A percentile compares a stretch with the other conserved stretches of the same genome.
phyloP scores from a whole-genome alignment of 2,113 vertebrate species.

The Calypte anna region DNA sequence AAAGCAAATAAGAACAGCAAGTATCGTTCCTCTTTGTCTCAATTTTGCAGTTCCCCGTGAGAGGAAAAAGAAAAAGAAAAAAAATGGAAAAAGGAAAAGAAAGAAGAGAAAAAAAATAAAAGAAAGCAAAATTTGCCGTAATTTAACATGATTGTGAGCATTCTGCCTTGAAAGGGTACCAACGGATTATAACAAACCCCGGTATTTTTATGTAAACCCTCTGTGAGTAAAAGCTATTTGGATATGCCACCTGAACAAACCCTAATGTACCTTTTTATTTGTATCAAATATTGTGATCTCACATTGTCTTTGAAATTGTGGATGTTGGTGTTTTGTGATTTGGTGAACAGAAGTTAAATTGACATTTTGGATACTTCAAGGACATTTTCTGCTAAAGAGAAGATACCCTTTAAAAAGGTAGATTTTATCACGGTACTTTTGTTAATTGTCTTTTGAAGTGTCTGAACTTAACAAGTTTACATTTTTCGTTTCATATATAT shows the following conservation, averaged over 20 bases:
- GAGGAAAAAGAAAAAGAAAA: neutral
- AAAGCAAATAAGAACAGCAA: conserved; percentile 16
- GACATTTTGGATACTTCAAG: conserved; percentile 85
- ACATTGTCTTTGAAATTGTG: conserved; percentile 95
- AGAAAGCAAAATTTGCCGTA: conserved; percentile 26
- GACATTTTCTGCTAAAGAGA: conserved; percentile 83
- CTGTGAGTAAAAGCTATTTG: conserved; percentile 71
- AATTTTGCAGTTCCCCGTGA: conserved; percentile 24
- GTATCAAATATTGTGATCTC: conserved; percentile 95
- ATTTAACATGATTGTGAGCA: conserved; percentile 36
- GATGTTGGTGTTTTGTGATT: conserved; percentile 96
- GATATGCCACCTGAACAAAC: conserved; percentile 76
- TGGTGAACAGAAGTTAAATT: conserved; percentile 90
- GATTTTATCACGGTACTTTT: conserved; percentile 87
- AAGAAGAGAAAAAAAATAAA: neutral
- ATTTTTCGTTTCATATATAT: conserved; percentile 91
- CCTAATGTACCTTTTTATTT: conserved; percentile 90
- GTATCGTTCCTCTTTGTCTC: conserved; percentile 7
- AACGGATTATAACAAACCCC: conserved; percentile 67
- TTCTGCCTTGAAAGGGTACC: conserved; percentile 47
- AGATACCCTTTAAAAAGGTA: conserved; percentile 84
- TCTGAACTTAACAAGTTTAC: conserved; percentile 93
- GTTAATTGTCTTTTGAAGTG: conserved; percentile 88
- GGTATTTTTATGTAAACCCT: conserved; percentile 62
- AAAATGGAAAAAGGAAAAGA: no score